A percentile compares a stretch with the other conserved stretches of the same genome.
Conservation (phyloP, 2,113 vertebrate genomes). For the Notechis scutatus region DNA sequence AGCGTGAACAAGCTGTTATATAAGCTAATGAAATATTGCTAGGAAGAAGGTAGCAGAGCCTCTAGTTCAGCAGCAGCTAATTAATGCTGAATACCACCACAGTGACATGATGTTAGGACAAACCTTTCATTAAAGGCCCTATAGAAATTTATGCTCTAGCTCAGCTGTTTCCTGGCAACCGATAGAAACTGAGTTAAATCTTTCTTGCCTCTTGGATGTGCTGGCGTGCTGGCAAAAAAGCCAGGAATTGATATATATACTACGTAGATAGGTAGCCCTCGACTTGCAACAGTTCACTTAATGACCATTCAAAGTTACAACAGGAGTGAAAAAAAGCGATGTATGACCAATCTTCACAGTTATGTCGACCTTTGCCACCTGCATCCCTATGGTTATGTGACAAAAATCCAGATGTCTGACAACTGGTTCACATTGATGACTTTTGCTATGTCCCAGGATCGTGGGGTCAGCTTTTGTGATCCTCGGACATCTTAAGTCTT, state of each 20-base stretch:
- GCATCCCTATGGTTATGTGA: too few relatives aligned
- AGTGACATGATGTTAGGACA: not conserved
- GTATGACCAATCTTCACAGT: too few relatives aligned
- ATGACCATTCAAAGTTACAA: too few relatives aligned
- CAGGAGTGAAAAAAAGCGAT: too few relatives aligned
- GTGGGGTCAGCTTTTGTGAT: too few relatives aligned
- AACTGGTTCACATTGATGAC: too few relatives aligned
- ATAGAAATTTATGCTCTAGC: not conserved
- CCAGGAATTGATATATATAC: not conserved
- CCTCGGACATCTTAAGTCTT: too few relatives aligned
- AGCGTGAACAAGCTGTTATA: not conserved
- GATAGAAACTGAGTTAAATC: not conserved
- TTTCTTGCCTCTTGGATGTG: not conserved
- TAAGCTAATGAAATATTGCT: not conserved
- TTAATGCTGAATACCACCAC: not conserved
- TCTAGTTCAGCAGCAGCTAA: not conserved
- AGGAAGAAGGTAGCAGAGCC: not conserved
- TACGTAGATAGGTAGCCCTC: too few relatives aligned
- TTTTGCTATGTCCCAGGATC: too few relatives aligned
- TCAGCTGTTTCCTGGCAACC: not conserved
- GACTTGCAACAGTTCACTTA: too few relatives aligned
- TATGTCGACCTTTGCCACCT: too few relatives aligned
- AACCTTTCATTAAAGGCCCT: not conserved
- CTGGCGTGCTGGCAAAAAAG: not conserved
- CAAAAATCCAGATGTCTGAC: too few relatives aligned